Evolutionary conservation across 2,113 vertebrate species (phyloP), one percentile per base, ranked within the genome.

Genomic region (Glareola pratincola): DNA sequence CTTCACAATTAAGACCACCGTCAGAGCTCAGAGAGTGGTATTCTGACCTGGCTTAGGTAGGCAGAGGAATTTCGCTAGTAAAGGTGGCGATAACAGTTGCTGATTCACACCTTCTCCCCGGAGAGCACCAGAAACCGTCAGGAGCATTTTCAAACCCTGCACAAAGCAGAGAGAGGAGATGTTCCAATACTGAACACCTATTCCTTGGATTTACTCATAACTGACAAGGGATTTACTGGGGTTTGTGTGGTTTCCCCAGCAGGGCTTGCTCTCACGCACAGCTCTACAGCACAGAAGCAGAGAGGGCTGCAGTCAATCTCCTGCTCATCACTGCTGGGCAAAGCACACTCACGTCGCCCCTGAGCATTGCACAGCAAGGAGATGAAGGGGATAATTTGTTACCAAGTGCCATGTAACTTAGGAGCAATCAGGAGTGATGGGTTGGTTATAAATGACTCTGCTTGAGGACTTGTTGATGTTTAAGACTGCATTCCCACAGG

Each of bases 371-470:
- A n/a, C n/a, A n/a, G n/a, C 19, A 71, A 34, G 5, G 41, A 74
- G 60, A 29, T 74, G 56, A 83, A 83, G 32, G 63, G 32, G 23
- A 71, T 84, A 81, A 91, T 92, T 92, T 93, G 53, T 92, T 92
- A 81, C 62, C 64, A 66, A 78, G 43, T 71, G 53, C 48, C 48
- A 16, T 17, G 47, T 78, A 71, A 77, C 26, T 75, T 75, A 50
- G 37, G 37, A 94, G 56, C 47, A 92, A 72, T 89, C 43, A 81
- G 56, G 51, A 86, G 47, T 84, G 56, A 50, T 45, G 69, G 34
- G 60, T 89, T 95, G n/a, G 67, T 90, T 94, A 74, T 75, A 78
- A 88, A 71, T 75, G 2, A 43, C 36, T 88, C 29, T 91, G 50
- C 27, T 30, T 64, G 56, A 89, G 41, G 37, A 34, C 15, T 89